Evolutionary conservation across 2,797 vertebrate species (phyloP).

Genomic region (Sparidentex hasta): DNA sequence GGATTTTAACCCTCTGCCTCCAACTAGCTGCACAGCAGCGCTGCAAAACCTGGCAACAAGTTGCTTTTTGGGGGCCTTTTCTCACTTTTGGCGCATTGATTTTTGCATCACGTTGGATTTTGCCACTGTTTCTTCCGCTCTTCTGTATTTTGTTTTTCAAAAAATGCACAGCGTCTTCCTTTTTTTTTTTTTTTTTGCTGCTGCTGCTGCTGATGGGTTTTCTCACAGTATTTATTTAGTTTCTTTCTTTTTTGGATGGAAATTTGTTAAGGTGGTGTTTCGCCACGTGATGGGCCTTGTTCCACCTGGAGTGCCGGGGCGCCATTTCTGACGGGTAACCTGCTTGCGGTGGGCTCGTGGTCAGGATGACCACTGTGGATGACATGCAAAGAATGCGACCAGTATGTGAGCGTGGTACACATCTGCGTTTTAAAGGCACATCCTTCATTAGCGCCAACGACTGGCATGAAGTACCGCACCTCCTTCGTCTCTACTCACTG

Average conservation of each 20-base stretch:
- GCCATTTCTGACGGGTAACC: slow-evolving; percentile 74
- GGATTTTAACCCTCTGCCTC: slow-evolving; percentile 89
- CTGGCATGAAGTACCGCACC: slow-evolving; percentile 64
- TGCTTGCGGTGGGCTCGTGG: slow-evolving; percentile 53
- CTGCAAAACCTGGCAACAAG: slow-evolving; percentile 85
- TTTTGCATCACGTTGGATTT: slow-evolving; percentile 71
- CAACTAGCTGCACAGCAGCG: slow-evolving; percentile 83
- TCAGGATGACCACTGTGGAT: slow-evolving; percentile 61
- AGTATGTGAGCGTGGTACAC: slow-evolving; percentile 45
- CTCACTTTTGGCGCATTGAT: slow-evolving; percentile 62
- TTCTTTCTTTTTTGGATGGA: slow-evolving; percentile 52
- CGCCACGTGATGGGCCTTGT: slow-evolving; percentile 68
- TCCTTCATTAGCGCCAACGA: slow-evolving; percentile 45
- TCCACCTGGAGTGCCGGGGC: slow-evolving; percentile 70
- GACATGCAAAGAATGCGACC: slow-evolving; percentile 56
- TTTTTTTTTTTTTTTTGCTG: slow-evolving; percentile 25
- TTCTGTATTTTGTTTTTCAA: slow-evolving; percentile 28
- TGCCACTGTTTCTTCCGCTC: slow-evolving; percentile 6
- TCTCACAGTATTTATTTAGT: slow-evolving; percentile 49
- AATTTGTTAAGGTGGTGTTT: slow-evolving; percentile 54
- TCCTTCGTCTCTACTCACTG: slow-evolving; percentile 63
- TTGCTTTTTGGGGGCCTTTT: slow-evolving; percentile 75
- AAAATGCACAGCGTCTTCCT: not conserved
- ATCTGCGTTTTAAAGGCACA: slow-evolving; percentile 59
- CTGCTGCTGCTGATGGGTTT: slow-evolving; percentile 27